A percentile compares a stretch with the other conserved stretches of the same genome.
These are phyloP conservation scores for Sebastes baramenuke DNA, from an alignment of 2,797 vertebrate species.

Conservation along the genomic window DNA sequence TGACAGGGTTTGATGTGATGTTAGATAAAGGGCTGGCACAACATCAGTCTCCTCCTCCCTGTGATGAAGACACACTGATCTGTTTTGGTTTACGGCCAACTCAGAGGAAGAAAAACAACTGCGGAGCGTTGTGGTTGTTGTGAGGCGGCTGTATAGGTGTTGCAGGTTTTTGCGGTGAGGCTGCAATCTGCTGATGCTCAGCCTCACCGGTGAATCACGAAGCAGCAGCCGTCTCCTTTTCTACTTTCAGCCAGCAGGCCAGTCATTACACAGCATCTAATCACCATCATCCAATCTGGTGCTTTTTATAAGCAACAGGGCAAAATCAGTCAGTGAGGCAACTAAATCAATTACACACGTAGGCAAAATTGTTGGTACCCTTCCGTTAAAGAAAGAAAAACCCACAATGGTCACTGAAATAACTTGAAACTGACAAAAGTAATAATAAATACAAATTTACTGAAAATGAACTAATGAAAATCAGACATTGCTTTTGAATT, in stretches of 20 bases:
- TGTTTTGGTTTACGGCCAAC: background rate
- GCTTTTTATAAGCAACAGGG: background rate
- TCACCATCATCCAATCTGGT: background rate
- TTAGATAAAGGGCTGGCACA: background rate
- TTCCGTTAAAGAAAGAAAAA: too few species aligned
- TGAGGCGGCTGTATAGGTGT: too few species aligned
- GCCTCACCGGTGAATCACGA: conserved; percentile 35
- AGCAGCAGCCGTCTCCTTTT: conserved; percentile 5
- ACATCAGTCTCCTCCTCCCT: background rate
- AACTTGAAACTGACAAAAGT: too few species aligned
- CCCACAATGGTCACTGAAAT: too few species aligned
- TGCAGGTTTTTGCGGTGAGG: background rate
- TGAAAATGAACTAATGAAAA: too few species aligned
- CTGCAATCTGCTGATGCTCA: conserved; percentile 52
- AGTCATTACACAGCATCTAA: conserved; percentile 10
- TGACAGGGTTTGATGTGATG: background rate
- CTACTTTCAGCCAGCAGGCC: background rate
- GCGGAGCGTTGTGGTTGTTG: background rate
- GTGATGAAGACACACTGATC: background rate
- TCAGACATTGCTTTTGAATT: too few species aligned
- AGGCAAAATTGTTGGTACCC: too few species aligned
- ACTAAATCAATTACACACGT: background rate
- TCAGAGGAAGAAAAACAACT: background rate
- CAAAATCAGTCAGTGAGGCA: accelerated
- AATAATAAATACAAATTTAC: too few species aligned